Conservation (phyloP, 1,140 invertebrate species). For the Diprion similis region DNA sequence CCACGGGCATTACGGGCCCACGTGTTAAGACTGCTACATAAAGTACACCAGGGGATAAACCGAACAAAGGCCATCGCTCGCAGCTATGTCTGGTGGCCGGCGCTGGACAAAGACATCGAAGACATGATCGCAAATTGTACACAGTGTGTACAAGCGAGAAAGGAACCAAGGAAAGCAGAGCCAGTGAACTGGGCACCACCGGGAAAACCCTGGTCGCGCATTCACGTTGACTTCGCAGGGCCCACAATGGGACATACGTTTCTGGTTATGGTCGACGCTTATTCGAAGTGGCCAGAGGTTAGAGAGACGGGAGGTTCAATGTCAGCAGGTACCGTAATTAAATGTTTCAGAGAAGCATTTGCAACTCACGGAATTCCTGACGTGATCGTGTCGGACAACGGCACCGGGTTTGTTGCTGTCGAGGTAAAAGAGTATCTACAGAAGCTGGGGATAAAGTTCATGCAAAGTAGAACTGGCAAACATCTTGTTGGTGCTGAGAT, state of each 20-base stretch:
- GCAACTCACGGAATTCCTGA: conserved; percentile 31
- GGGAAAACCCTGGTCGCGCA: conserved; percentile 47
- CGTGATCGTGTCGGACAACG: conserved; percentile 39
- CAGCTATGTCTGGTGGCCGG: conserved; percentile 49
- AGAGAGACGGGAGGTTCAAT: conserved; percentile 8
- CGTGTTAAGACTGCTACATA: conserved; percentile 46
- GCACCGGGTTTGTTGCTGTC: too few species aligned
- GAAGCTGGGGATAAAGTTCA: too few species aligned
- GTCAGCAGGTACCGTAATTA: conserved; percentile 19
- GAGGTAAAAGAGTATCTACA: too few species aligned
- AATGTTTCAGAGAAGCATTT: too few species aligned
- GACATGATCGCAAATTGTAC: conserved; percentile 19
- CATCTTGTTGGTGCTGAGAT: too few species aligned
- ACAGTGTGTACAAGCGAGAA: conserved; percentile 19
- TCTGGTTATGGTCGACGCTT: conserved; percentile 38
- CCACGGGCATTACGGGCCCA: conserved; percentile 31
- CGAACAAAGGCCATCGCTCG: conserved; percentile 53
- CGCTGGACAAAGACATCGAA: conserved; percentile 48
- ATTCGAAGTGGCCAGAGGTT: conserved; percentile 55
- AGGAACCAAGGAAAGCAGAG: conserved; percentile 11
- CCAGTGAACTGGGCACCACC: conserved; percentile 2
- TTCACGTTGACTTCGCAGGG: conserved; percentile 59
- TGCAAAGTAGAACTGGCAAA: too few species aligned
- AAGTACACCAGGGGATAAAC: conserved; percentile 42
- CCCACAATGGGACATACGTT: conserved; percentile 18